phyloP scores from a whole-genome alignment of 64 coral and sea anemone species.

The Actinia equina region DNA sequence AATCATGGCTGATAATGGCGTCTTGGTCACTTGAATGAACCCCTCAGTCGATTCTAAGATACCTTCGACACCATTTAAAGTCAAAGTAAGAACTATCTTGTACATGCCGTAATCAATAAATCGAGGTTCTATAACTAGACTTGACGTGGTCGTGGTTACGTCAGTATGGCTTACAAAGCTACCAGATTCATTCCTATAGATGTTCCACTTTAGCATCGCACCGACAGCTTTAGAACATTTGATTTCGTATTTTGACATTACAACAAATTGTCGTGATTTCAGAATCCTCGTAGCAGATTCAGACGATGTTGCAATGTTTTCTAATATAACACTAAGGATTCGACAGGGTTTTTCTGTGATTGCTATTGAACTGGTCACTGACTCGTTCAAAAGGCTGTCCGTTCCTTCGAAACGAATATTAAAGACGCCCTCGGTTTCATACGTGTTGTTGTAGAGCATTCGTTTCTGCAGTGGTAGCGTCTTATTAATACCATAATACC shows the following conservation, averaged over 20 bases:
- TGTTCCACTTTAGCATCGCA: constrained; percentile 30
- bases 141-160: constrained; percentile 12
- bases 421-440: neutral
- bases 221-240: constrained; percentile 24
- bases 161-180: neutral
- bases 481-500: neutral
- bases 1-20: constrained; percentile 47
- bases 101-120: constrained; percentile 49
- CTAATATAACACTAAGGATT: neutral
- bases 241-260: constrained; percentile 25
- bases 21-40: constrained; percentile 42
- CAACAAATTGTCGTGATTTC: constrained; percentile 10
- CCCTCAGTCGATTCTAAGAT: constrained; percentile 44
- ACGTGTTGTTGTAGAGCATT: constrained; percentile 25
- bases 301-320: constrained; percentile 16
- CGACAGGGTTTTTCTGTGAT: constrained; percentile 34
- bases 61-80: constrained; percentile 24
- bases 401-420: constrained; percentile 10
- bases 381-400: constrained; percentile 7
- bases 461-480: neutral
- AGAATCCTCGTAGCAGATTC: constrained; percentile 13
- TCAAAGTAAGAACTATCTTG: constrained; percentile 36
- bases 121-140: constrained; percentile 24
- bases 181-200: constrained; percentile 16
- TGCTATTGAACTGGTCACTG: neutral